These are phyloP conservation scores for Muntiacus reevesi DNA, from an alignment of 2,113 vertebrate genomes.

Conservation along the genomic window DNA sequence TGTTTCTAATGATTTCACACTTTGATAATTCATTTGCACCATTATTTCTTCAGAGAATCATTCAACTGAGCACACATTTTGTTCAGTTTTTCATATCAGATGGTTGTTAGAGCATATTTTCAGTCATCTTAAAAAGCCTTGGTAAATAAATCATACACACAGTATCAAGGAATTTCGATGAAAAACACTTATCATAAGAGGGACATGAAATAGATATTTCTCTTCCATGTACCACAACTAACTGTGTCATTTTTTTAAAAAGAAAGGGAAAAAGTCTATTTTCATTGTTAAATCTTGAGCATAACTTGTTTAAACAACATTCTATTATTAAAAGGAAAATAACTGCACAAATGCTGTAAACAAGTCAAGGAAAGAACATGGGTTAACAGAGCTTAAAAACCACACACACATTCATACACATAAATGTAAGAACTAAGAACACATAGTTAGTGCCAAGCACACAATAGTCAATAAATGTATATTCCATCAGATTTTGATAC, in stretches of 20 bases:
- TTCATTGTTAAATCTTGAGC: slow-evolving; percentile 1
- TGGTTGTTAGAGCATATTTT: slow-evolving; percentile 26
- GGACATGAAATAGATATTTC: slow-evolving; percentile 21
- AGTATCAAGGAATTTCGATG: not conserved
- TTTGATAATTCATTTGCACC: slow-evolving; percentile 61
- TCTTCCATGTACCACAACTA: slow-evolving; percentile 5
- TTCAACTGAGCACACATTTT: slow-evolving; percentile 50
- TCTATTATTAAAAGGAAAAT: not conserved
- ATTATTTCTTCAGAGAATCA: slow-evolving; percentile 61
- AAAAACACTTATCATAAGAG: slow-evolving; percentile 28
- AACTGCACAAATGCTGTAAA: not conserved
- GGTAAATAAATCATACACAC: slow-evolving; percentile 5
- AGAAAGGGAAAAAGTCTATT: not conserved
- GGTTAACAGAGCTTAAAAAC: not conserved
- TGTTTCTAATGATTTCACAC: slow-evolving; percentile 62
- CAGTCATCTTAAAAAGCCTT: slow-evolving; percentile 35
- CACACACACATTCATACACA: not conserved
- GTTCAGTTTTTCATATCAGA: slow-evolving; percentile 53
- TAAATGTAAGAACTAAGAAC: not conserved
- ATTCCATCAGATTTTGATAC: not conserved
- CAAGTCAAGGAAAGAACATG: not conserved
- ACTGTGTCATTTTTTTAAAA: not conserved
- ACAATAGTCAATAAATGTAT: not conserved
- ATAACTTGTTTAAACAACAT: not conserved
- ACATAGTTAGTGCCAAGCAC: not conserved